Evolutionary conservation across 2,888 invertebrate genomes (phyloP).

Genomic region (Timema cristinae): DNA sequence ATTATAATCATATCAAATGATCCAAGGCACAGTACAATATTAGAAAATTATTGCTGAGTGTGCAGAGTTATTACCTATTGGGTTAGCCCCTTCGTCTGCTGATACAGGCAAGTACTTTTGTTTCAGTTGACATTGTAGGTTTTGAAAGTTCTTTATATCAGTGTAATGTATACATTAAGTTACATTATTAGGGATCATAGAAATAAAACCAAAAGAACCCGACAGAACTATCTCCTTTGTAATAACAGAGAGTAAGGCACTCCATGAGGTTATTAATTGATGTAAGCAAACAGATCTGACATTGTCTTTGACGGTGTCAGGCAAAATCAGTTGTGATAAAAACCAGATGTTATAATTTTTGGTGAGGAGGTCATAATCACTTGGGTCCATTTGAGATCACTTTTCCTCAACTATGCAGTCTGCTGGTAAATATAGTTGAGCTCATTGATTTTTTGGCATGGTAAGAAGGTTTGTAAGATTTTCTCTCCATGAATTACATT

Average conservation of each 20-base stretch:
- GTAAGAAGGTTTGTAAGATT: not conserved
- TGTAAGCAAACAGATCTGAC: not conserved
- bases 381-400: not conserved
- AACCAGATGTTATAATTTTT: not conserved
- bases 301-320: not conserved
- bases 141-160: not conserved
- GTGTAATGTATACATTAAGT: slow-evolving; percentile 3
- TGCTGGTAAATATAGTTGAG: not conserved
- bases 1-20: slow-evolving; percentile 1
- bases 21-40: not conserved
- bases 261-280: not conserved
- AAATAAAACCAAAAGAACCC: not conserved
- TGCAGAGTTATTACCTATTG: not conserved
- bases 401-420: not conserved
- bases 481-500: not conserved
- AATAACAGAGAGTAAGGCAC: slow-evolving; percentile 2
- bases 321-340: not conserved
- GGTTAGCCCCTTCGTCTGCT: not conserved
- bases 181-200: not conserved
- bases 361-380: not conserved
- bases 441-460: not conserved
- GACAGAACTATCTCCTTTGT: not conserved
- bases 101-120: not conserved
- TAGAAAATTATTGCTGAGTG: not conserved
- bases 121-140: not conserved